Base-by-base conservation (phyloP, 2,888 invertebrate species). In the Pandemis cinnamomeana region DNA sequence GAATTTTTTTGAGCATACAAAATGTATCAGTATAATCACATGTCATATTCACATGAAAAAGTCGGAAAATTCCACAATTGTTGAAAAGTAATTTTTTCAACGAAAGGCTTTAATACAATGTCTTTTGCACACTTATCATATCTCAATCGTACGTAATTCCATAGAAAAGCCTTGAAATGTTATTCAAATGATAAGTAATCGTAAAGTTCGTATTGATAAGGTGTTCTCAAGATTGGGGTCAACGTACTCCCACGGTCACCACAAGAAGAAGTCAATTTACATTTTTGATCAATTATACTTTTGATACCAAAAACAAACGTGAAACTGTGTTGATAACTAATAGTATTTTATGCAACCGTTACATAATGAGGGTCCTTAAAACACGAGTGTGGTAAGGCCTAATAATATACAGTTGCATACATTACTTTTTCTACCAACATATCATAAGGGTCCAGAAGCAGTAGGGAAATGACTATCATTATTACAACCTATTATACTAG, bases 121-220 rank as follows among this genome's bases (percentile, higher is more conserved):
- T 61, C 61, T 41, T 61, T 61, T 61, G 13, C 42, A 61, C 7
- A 61, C 7, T 61, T 58, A 58, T 58, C 58, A 27, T 58, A 58
- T 58, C 58, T 58, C 27, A 58, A 58, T 58, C 58, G 61, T n/a
- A 46, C 27, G n/a, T 61, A 64, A 46, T 64, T 64, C 63, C 20
- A 20, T 64, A 46, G 20, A 64, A 53, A 62, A 53, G 53, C 67
- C 67, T 68, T 68, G 68, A 63, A 68, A 27, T 42, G 8, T 42
- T 53, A 67, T 44, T 67, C 11, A 55, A 42, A 60, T 48, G 67
- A 67, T 67, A 67, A 61, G 61, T 36, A 62, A 61, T 72, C 67
- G 27, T 42, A 67, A 61, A 72, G 36, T 36, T 72, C 62, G 62
- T 48, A 48, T 48, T 61, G 67, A 62, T 55, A 72, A 10, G 62